Evolutionary conservation across 2,888 invertebrate species (phyloP), one percentile per base, ranked within the genome.

Genomic region (Steromphala cineraria): DNA sequence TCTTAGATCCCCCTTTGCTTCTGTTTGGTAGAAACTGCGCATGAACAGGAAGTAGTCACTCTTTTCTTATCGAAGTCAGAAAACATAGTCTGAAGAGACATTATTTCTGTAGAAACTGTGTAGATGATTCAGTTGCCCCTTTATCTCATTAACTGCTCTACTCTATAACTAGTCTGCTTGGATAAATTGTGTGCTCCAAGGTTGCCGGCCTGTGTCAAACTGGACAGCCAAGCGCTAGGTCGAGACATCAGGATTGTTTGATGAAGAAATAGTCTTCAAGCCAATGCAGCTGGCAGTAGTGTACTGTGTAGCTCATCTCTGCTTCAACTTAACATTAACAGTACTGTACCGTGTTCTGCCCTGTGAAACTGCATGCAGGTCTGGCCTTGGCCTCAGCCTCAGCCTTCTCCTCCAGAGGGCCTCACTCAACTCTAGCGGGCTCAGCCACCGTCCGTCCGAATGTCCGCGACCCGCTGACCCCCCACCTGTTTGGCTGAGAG

Each of bases 211-310:
- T 36, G 19, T 15, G 71, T 71, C 71, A 36, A 36, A 36, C 36
- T 71, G 71, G 36, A 71, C 71, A 71, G 71, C 71, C 71, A 71
- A 36, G 71, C 71, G 28, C 36, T 36, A 36, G 31, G 36, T 36
- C 36, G 71, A 80, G 76, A 80, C 87, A 88, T 88, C 87, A 88
- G 87, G 88, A 88, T 88, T 88, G 87, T 88, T 88, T 87, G 87
- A 86, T 78, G 62, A 80, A 82, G 85, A 85, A 87, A 83, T 86
- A 86, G 86, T 88, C 86, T 86, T 83, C 83, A 85, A 87, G 87
- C 86, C 87, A 87, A 85, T 82, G 75, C 79, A 84, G 77, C 80
- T 74, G 55, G 76, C 55, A 52, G 56, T 53, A 67, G 40, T 36
- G 56, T 55, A 55, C 24, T 53, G 28, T 28, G 67, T 55, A 78